Base-by-base conservation (phyloP, 2,888 invertebrate species). In the Spodoptera exigua region DNA sequence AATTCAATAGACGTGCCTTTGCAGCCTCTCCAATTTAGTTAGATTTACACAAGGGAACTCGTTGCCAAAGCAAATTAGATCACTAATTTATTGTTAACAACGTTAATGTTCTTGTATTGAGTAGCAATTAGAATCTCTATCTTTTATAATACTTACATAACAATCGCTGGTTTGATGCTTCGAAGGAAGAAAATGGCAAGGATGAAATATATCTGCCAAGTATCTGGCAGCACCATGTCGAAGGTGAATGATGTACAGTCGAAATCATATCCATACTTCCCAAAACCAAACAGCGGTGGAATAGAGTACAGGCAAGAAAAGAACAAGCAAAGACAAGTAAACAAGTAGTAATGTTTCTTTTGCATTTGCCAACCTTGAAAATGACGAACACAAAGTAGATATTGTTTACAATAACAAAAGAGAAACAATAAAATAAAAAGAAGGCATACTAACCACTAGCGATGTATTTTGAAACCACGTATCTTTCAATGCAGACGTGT, bases 401-500 rank as follows among this genome's bases (percentile, higher is more conserved):
- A 35, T 35, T 41, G 51, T 44, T 59, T 49, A 37, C 14, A 41
- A 48, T 14, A 37, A 51, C 54, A 35, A 46, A 49, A 43, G 60
- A 53, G 51, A 53, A 12, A 39, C 10, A 58, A 44, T 14, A 56
- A 39, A 21, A 51, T 57, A 17, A 12, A 59, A 61, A 43, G 54
- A 61, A 48, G n/a, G 47, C 47, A 40, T 27, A 76, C 76, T 81
- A 86, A 94, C 95, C 93, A 61, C 90, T 87, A 46, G 81, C 82
- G 14, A 81, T 82, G 66, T 91, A 91, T 77, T 90, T 90, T 7
- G 90, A 87, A 9, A 90, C 76, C 11, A 94, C 88, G 70, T 91
- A 93, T 82, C 95, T 86, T 76, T 95, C 95, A 47, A 95, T 88
- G 67, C 93, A 92, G 32, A 94, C 82, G 55, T 94, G 87, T 1